Percentiles rank a stretch among this genome's conserved stretches.
Evolutionary conservation across 1,140 invertebrate species (phyloP).

Genomic region (Chionoecetes opilio): DNA sequence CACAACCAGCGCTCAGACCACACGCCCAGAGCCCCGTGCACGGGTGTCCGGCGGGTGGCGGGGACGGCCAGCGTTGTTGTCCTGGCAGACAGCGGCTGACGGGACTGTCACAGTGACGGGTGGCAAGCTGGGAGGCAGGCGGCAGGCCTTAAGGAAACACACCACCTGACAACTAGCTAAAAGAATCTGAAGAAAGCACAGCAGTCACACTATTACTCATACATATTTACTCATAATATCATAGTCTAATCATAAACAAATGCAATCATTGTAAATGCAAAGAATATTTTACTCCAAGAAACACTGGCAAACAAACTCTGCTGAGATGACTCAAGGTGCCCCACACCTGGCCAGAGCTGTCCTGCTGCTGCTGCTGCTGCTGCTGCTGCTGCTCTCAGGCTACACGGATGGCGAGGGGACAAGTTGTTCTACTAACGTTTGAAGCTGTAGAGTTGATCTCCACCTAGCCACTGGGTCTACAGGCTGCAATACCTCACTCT

Average conservation of each 20-base stretch:
- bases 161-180: neutral
- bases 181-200: neutral
- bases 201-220: neutral
- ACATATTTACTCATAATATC: too few relatives aligned
- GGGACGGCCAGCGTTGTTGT: neutral
- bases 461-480: neutral
- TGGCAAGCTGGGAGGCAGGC: neutral
- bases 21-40: neutral
- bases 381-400: neutral
- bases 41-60: neutral
- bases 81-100: neutral
- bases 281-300: constrained; percentile 61
- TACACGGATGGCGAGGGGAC: neutral
- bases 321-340: neutral
- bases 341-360: neutral
- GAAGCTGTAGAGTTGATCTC: neutral
- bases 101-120: neutral
- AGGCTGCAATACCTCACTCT: neutral
- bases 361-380: neutral
- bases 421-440: neutral
- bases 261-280: constrained; percentile 61
- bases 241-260: neutral
- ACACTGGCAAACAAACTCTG: constrained; percentile 57
- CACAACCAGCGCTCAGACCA: neutral
- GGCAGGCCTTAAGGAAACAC: neutral